Evolutionary conservation across 2,888 invertebrate genomes (phyloP).

Genomic region (Cataglyphis cursor): DNA sequence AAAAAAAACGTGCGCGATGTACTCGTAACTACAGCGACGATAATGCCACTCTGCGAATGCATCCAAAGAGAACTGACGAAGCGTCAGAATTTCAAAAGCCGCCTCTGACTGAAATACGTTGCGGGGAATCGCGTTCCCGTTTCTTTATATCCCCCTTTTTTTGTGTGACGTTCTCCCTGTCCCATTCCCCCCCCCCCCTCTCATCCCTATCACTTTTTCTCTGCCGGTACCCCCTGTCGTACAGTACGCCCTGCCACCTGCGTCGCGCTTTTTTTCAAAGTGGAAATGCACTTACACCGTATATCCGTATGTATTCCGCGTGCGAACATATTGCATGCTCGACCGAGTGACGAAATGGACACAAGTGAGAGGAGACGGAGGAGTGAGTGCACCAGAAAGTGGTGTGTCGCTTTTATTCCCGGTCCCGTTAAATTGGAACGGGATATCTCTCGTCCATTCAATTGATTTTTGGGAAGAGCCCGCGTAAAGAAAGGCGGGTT

Average conservation of each 20-base stretch:
- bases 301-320: neutral
- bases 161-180: constrained; percentile 22
- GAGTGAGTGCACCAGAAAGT: constrained; percentile 22
- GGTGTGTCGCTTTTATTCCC: constrained; percentile 39
- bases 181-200: neutral
- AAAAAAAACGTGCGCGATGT: constrained; percentile 63
- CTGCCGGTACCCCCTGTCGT: neutral
- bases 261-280: constrained; percentile 56
- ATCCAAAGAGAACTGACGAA: constrained; percentile 80
- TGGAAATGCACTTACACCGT: constrained; percentile 47
- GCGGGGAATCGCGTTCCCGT: constrained; percentile 75
- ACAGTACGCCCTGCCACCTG: constrained; percentile 44
- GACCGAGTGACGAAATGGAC: constrained; percentile 49
- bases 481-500: neutral
- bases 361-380: constrained; percentile 2
- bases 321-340: constrained; percentile 45
- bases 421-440: constrained; percentile 16
- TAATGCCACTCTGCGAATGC: constrained; percentile 80
- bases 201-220: neutral
- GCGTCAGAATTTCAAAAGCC: constrained; percentile 82
- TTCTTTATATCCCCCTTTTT: constrained; percentile 66
- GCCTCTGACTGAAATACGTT: constrained; percentile 75
- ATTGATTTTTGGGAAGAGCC: constrained; percentile 9
- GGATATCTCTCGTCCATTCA: constrained; percentile 4
- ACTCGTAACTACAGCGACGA: constrained; percentile 77